phyloP scores from a whole-genome alignment of 2,888 invertebrate species.

The Chesias legatella region DNA sequence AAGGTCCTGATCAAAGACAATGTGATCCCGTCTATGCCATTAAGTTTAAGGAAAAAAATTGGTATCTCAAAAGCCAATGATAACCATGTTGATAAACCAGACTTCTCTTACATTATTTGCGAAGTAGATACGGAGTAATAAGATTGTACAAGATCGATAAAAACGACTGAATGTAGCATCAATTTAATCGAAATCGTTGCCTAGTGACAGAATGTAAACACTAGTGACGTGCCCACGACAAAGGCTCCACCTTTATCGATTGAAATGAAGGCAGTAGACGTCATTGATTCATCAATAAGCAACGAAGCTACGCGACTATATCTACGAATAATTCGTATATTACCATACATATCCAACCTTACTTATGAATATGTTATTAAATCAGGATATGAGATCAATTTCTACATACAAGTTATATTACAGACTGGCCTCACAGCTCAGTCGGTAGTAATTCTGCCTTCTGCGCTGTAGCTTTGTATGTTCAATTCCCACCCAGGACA shows the following conservation, averaged over 20 bases:
- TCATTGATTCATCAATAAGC: slow-evolving; percentile 35
- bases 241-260: slow-evolving; percentile 50
- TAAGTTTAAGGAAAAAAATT: too few relatives aligned
- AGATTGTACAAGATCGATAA: slow-evolving; percentile 16
- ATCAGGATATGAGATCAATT: too few relatives aligned
- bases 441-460: too few relatives aligned
- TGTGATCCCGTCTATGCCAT: too few relatives aligned
- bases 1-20: too few relatives aligned
- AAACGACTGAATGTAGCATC: slow-evolving; percentile 24
- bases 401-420: too few relatives aligned
- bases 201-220: slow-evolving; percentile 69
- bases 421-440: too few relatives aligned
- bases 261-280: slow-evolving; percentile 51
- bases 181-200: slow-evolving; percentile 61
- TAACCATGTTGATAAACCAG: too few relatives aligned
- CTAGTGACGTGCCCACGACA: slow-evolving; percentile 45
- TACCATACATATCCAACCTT: neutral
- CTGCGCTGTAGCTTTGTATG: too few relatives aligned
- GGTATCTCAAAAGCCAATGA: too few relatives aligned
- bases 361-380: neutral
- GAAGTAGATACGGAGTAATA: neutral
- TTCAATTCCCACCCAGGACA: too few relatives aligned
- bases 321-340: neutral
- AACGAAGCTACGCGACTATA: slow-evolving; percentile 3
- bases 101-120: neutral